Base-by-base conservation (phyloP, 1,140 invertebrate genomes). In the Saccostrea cuccullata region DNA sequence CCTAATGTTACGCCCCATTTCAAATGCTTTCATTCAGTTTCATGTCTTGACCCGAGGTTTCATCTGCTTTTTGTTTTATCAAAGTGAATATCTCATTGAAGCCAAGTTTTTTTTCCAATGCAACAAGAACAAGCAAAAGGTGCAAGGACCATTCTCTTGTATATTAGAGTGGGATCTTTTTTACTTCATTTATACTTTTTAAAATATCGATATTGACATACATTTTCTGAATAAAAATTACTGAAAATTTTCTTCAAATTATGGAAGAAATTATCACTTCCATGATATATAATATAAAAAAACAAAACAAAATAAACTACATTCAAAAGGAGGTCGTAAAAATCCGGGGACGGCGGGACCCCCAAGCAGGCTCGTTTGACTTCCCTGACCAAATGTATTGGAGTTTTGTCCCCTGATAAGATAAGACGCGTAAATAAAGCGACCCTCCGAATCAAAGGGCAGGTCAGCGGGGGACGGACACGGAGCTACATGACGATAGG, bases 61-160 rank as follows among this genome's bases (percentile, higher is more conserved):
- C 70, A 77, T 77, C 70, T 77, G 70, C 70, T 77, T 77, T 77
- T 77, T 77, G 70, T 77, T 77, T 77, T 77, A 77, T 77, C 70
- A 77, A 77, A 77, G 70, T 77, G 70, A 77, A 77, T 77, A 36
- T 77, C 70, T 77, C 30, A 26, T 77, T 77, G 13, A 77, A 77
- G 30, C 70, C 30, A 77, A 36, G 70, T 77, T 77, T 47, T 77
- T 77, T 77, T 47, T 77, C 70, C 8, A 11, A 77, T 77, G 9
- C 70, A 77, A 17, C 70, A 77, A 77, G 70, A 77, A 77, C 23
- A 77, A 20, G 58, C 13, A n/a, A 64, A 15, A 36, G 15, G 70
- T 77, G 26, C 70, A 30, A 30, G 30, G 1, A 26, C 13, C 13
- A 17, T 26, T 64, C 13, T 67, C 20, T 67, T 67, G 60, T 67